phyloP scores from a whole-genome alignment of 1,140 invertebrate genomes.

The Gyrodactylus salaris region DNA sequence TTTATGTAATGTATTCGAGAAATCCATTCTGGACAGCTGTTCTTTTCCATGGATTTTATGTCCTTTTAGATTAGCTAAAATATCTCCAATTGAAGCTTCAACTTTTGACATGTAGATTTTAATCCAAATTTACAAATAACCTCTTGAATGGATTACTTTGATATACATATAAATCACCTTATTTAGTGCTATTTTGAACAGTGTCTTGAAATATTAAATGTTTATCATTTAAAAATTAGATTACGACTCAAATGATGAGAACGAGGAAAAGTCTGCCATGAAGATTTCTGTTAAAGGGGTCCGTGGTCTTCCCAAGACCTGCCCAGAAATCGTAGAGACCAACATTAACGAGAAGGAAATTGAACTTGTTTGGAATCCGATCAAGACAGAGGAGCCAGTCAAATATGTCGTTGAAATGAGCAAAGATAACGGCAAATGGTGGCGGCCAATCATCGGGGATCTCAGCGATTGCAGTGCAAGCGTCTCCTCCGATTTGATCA shows the following conservation, averaged over 20 bases:
- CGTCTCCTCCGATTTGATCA: background rate
- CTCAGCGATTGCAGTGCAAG: background rate
- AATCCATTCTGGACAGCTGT: too few species aligned
- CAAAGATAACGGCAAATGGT: background rate
- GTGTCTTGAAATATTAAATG: background rate
- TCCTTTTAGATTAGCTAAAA: too few species aligned
- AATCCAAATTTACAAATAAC: too few species aligned
- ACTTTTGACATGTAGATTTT: too few species aligned
- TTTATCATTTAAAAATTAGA: too few species aligned
- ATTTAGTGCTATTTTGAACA: background rate
- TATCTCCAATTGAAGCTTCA: too few species aligned
- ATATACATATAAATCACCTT: background rate
- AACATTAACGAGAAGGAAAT: background rate
- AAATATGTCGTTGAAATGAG: background rate
- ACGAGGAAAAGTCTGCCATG: background rate
- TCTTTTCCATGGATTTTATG: too few species aligned
- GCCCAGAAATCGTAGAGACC: background rate
- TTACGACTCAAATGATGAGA: background rate
- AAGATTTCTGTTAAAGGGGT: too few species aligned
- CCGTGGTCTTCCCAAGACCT: background rate
- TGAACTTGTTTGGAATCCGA: background rate
- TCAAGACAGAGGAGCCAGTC: background rate
- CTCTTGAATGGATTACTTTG: too few species aligned
- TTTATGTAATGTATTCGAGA: too few species aligned
- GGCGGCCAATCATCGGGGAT: background rate